Evolutionary conservation across 2,888 invertebrate genomes (phyloP), one percentile per base, ranked within the genome.

Genomic region (Carterocephalus palaemon): DNA sequence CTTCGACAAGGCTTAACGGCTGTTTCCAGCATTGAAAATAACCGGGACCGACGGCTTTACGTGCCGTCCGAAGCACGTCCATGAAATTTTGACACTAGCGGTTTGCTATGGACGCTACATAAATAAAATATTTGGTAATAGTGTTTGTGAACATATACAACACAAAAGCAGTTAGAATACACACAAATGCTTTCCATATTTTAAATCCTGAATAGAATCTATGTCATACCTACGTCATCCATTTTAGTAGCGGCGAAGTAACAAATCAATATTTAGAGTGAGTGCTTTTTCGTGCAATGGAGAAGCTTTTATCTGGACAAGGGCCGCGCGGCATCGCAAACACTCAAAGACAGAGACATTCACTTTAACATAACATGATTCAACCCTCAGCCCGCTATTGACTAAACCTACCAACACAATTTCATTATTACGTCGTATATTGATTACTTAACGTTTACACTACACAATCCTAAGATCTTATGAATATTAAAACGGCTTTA

Each of bases 251-350:
- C 73, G 67, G 67, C 71, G 64, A 79, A 84, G 84, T 82, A 83
- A 84, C 85, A 85, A 84, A 86, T 86, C 85, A 85, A 86, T 86
- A 86, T 85, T 83, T 84, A 78, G 80, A 70, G 81, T 84, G 83
- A 86, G 86, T 86, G 86, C 85, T 86, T 85, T 86, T 84, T 85
- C 85, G 84, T 86, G 86, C 86, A 83, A 82, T 75, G 70, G 75
- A 83, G 83, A 81, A 86, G 82, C 86, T 86, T 86, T 86, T 86
- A 85, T 84, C 85, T 85, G 86, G 85, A 86, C 85, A 85, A 76
- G 82, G 83, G 83, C 75, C 78, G 75, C 74, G 71, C 75, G 67
- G 72, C 71, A 76, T 71, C 75, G 80, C 82, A 84, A 81, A 84
- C 80, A 83, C 75, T 70, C 72, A 68, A 70, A 73, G 75, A 79